Conservation (phyloP, 2,888 invertebrate species). For the Drosophila percnosoma region DNA sequence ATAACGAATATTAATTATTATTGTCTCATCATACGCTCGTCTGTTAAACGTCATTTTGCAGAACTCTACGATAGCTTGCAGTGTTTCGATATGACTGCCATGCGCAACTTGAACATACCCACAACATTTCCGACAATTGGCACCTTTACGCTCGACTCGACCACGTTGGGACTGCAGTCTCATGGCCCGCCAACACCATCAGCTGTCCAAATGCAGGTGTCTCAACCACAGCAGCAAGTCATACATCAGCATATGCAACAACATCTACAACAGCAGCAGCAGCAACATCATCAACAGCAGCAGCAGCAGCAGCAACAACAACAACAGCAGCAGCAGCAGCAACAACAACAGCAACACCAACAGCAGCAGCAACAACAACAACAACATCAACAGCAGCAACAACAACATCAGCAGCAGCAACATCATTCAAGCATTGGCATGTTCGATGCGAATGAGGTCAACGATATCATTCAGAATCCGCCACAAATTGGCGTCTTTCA, state of each 20-base stretch:
- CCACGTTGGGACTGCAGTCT: slow-evolving; percentile 69
- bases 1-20: background rate
- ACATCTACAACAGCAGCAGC: slow-evolving; percentile 23
- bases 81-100: slow-evolving; percentile 84
- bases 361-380: slow-evolving; percentile 57
- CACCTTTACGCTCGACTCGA: slow-evolving; percentile 84
- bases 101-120: slow-evolving; percentile 84
- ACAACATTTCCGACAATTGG: slow-evolving; percentile 85
- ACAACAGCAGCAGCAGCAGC: slow-evolving; percentile 44
- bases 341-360: slow-evolving; percentile 54
- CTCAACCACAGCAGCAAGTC: slow-evolving; percentile 53
- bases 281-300: slow-evolving; percentile 51
- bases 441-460: slow-evolving; percentile 83
- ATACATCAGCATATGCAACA: slow-evolving; percentile 23
- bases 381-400: slow-evolving; percentile 60
- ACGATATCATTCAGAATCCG: slow-evolving; percentile 82
- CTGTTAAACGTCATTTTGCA: slow-evolving; percentile 35
- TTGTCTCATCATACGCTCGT: background rate
- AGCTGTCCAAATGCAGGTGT: slow-evolving; percentile 61
- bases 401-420: slow-evolving; percentile 67
- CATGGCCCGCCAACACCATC: slow-evolving; percentile 59
- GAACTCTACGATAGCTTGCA: slow-evolving; percentile 84
- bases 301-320: slow-evolving; percentile 53
- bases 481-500: slow-evolving; percentile 84
- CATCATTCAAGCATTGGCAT: slow-evolving; percentile 81